A percentile compares a stretch with the other conserved stretches of the same genome.
phyloP scores from a whole-genome alignment of 1,140 invertebrate genomes.

The Leptinotarsa undecemlineata region DNA sequence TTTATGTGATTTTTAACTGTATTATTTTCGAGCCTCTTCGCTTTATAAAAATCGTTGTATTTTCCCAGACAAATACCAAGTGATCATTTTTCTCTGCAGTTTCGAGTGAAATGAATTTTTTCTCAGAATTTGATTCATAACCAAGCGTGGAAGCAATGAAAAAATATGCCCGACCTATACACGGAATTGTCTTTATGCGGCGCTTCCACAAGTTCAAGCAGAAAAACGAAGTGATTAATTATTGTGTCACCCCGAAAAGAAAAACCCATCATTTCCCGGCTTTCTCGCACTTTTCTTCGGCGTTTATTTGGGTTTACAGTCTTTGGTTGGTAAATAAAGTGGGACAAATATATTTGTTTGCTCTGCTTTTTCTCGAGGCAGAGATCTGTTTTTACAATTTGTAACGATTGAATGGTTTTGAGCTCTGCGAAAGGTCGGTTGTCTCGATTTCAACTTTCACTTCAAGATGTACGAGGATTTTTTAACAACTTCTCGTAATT shows the following conservation, averaged over 20 bases:
- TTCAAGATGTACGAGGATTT: too few species aligned
- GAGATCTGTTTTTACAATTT: slow-evolving; percentile 8
- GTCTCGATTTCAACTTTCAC: too few species aligned
- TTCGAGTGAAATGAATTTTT: not conserved
- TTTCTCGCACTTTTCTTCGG: not conserved
- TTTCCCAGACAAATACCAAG: too few species aligned
- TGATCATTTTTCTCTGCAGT: too few species aligned
- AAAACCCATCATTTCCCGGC: not conserved
- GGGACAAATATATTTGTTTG: slow-evolving; percentile 8
- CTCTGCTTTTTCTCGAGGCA: not conserved
- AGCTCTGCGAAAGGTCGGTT: too few species aligned
- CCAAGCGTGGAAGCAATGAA: not conserved
- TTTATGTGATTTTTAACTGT: too few species aligned
- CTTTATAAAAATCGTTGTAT: too few species aligned
- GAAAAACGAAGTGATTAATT: slow-evolving; percentile 4
- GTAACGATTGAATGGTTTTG: not conserved
- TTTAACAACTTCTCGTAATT: too few species aligned
- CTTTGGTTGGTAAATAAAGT: not conserved
- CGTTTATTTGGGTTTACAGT: slow-evolving; percentile 6
- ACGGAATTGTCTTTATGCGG: not conserved
- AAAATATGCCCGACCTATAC: not conserved
- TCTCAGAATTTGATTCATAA: not conserved
- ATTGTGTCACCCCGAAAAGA: not conserved
- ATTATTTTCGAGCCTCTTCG: too few species aligned
- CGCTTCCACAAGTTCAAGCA: not conserved